These are phyloP conservation scores for Parauchenoglanis punctatus DNA, from an alignment of 2,797 vertebrate genomes.

Conservation along the genomic window DNA sequence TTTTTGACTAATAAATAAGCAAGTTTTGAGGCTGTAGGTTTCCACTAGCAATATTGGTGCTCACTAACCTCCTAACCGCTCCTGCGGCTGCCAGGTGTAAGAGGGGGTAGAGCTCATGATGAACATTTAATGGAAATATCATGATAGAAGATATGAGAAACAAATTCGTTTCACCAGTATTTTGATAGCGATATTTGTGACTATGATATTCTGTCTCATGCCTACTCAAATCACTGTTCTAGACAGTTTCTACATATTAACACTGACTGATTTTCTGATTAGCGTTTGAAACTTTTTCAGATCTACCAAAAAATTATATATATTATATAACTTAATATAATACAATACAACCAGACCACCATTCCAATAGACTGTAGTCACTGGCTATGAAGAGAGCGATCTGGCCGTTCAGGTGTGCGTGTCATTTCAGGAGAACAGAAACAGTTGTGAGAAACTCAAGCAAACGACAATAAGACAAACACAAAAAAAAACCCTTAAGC, in stretches of 20 bases:
- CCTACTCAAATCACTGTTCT: background rate
- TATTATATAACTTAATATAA: no score
- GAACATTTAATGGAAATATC: background rate
- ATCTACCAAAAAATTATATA: background rate
- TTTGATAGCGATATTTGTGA: background rate
- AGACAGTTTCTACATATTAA: background rate
- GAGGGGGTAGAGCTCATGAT: background rate
- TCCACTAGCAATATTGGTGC: background rate
- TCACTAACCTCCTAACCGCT: background rate
- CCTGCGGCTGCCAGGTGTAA: background rate
- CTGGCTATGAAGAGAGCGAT: background rate
- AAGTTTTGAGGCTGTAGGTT: background rate
- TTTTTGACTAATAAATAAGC: background rate
- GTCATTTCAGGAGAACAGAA: background rate
- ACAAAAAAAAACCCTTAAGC: background rate
- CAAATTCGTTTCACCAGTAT: background rate
- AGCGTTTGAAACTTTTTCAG: background rate
- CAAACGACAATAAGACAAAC: background rate
- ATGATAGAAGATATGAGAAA: background rate
- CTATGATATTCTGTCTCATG: background rate
- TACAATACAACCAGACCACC: background rate
- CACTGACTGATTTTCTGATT: background rate
- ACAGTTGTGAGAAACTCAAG: background rate
- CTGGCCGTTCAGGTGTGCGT: background rate
- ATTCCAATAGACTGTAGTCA: background rate